phyloP scores from a whole-genome alignment of 2,888 invertebrate genomes.

The Aporophyla nigra region DNA sequence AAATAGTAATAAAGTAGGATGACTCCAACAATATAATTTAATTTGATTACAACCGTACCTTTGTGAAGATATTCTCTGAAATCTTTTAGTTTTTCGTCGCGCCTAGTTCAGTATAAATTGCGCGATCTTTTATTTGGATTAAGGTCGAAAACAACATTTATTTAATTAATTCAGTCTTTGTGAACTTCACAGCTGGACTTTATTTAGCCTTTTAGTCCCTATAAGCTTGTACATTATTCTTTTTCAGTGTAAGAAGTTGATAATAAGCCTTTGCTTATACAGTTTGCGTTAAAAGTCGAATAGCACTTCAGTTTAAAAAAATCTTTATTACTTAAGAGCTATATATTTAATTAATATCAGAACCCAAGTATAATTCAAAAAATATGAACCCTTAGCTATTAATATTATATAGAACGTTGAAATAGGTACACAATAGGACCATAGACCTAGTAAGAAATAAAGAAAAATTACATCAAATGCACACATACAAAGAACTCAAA shows the following conservation, averaged over 20 bases:
- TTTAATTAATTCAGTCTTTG: conserved; percentile 13
- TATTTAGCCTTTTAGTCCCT: conserved; percentile 5
- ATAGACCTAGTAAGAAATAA: too few species aligned
- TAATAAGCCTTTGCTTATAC: neutral
- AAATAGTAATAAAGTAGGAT: conserved; percentile 47
- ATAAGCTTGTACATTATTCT: neutral
- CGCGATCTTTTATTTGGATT: conserved; percentile 45
- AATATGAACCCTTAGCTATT: neutral
- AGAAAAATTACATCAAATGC: too few species aligned
- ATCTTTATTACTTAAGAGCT: neutral
- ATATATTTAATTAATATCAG: neutral
- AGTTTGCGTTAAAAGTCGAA: neutral
- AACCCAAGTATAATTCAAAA: neutral
- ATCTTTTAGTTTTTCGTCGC: conserved; percentile 15
- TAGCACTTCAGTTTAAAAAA: too few species aligned
- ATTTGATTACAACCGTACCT: conserved; percentile 44
- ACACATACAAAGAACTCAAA: too few species aligned
- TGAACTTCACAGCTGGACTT: conserved; percentile 20
- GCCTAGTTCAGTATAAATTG: conserved; percentile 12
- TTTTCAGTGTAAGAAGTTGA: neutral
- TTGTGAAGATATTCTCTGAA: conserved; percentile 27
- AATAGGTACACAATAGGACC: neutral
- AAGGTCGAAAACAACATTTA: conserved; percentile 27
- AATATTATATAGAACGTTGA: neutral
- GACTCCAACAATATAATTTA: conserved; percentile 48